Base-by-base conservation (phyloP, 2,888 invertebrate genomes). In the Priocnemis perturbator region DNA sequence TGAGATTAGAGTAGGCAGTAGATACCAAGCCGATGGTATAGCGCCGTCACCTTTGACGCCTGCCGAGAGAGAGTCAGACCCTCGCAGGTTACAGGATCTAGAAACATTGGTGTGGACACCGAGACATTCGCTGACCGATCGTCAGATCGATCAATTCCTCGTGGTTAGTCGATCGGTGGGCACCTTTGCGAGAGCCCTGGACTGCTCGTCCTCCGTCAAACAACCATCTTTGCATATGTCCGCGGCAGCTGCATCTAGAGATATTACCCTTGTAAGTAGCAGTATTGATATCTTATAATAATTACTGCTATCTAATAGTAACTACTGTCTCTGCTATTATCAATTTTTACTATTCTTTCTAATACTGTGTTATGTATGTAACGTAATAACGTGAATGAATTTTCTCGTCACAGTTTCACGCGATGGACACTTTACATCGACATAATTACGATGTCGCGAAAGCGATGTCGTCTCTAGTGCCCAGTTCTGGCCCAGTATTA, bases 171-270 rank as follows among this genome's bases (percentile, higher is more conserved):
- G 96, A 85, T 98, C 98, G 59, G 97, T 99, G 80, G 99, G 99
- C 81, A 99, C 99, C 77, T 99, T 99, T 91, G 98, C 99, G 76
- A 94, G 99, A 82, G 99, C 99, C 71, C 93, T 99, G 78, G 99
- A 99, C 91, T 98, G 98, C 90, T 98, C 98, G 82, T 98, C 98
- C 90, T 97, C 98, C 82, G 97, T 99, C 58, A 97, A 99, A 89
- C 98, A 99, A 89, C 99, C 99, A 71, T 97, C 97, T 85, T 92
- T 99, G 83, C 99, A 99, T 90, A 98, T 99, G 98, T 98, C 98
- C 86, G 99, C 99, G 74, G 99, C 99, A 65, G 98, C 99, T 74
- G 99, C 99, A 76, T 98, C 98, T 86, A 93, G 99, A 83, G 99
- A 99, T 91, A 97, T 99, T 84, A 99, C 99, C 77, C 92, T 98